Conservation (phyloP, 2,113 vertebrate species). For the Phocoena sinus region DNA sequence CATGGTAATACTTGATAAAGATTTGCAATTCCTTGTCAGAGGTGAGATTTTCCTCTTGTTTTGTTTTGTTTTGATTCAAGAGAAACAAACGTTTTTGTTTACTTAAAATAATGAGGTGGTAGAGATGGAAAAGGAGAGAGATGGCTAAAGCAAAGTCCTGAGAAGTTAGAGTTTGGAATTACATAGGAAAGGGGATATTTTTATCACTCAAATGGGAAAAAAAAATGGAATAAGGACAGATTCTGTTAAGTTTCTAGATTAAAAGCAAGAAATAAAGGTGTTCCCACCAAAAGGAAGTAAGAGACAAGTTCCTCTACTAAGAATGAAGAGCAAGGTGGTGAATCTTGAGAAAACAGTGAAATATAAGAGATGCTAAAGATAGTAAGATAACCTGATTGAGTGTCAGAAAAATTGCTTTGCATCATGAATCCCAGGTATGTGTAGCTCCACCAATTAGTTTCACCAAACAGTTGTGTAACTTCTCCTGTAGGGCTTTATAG, state of each 20-base stretch:
- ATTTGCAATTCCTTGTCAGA: background rate
- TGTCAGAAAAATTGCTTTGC: background rate
- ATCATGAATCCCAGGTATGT: background rate
- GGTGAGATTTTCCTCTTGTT: background rate
- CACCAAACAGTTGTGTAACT: background rate
- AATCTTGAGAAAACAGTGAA: background rate
- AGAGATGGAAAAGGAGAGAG: background rate
- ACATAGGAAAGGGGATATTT: background rate
- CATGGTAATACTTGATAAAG: background rate
- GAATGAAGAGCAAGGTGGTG: background rate
- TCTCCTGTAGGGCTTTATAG: background rate
- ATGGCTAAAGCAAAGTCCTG: background rate
- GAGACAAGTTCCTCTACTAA: background rate
- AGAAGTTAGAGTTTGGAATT: background rate
- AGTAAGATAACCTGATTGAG: background rate
- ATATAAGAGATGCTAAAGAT: background rate
- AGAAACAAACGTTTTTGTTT: background rate
- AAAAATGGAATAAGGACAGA: background rate
- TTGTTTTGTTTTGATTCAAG: background rate
- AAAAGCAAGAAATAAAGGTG: conserved; percentile 3
- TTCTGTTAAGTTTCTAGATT: conserved; percentile 6
- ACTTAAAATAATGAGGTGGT: background rate
- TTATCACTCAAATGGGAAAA: background rate
- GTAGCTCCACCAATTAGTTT: background rate
- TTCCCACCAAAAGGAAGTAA: background rate